Evolutionary conservation across 2,888 invertebrate species (phyloP).

Genomic region (Metellina segmentata): DNA sequence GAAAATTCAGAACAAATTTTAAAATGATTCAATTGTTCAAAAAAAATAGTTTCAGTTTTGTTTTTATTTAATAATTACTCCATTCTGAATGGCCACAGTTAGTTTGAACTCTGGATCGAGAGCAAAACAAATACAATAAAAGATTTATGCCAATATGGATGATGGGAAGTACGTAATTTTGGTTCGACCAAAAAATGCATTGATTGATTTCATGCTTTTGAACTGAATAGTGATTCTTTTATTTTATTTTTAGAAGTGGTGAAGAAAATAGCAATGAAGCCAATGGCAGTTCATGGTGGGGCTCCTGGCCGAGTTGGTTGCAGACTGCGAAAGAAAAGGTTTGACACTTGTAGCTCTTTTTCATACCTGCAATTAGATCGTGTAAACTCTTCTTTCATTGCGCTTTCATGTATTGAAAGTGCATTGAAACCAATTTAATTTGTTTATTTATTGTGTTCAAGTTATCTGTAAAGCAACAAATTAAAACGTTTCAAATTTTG

Average conservation of each 20-base stretch:
- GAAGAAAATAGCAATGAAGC: constrained; percentile 73
- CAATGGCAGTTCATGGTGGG: constrained; percentile 60
- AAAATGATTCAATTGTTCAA: no score
- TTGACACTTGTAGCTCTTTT: constrained; percentile 57
- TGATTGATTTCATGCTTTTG: background rate
- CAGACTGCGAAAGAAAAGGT: constrained; percentile 85
- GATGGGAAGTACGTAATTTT: constrained; percentile 65
- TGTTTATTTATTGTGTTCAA: no score
- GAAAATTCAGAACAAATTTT: no score
- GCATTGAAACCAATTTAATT: no score
- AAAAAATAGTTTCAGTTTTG: background rate
- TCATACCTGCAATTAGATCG: background rate
- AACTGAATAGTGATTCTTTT: background rate
- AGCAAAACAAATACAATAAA: constrained; percentile 52
- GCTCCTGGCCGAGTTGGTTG: constrained; percentile 84
- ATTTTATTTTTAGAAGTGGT: constrained; percentile 41
- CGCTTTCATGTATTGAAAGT: no score
- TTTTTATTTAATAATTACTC: background rate
- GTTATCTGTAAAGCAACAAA: no score
- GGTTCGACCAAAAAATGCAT: background rate
- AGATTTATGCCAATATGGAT: constrained; percentile 58
- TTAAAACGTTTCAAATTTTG: no score
- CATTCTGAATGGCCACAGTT: background rate
- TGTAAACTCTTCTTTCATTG: no score
- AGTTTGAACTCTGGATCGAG: constrained; percentile 21